Conservation (phyloP, 2,888 invertebrate genomes). For the Eulithis testata region DNA sequence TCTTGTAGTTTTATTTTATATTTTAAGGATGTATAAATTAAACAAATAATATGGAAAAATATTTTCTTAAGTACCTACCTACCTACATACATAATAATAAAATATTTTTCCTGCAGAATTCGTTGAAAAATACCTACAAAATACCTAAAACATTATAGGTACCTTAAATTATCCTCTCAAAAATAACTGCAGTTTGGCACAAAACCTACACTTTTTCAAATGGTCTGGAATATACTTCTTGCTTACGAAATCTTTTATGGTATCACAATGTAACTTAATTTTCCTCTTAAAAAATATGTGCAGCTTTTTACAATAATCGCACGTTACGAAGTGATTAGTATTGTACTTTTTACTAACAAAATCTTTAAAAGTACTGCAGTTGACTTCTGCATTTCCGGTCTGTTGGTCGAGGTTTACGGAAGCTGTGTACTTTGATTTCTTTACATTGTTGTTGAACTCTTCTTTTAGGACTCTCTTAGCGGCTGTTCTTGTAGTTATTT, state of each 20-base stretch:
- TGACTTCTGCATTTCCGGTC: not conserved
- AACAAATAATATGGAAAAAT: no score
- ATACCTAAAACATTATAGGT: no score
- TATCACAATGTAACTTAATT: not conserved
- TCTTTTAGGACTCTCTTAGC: not conserved
- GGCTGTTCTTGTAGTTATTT: not conserved
- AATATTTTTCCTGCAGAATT: no score
- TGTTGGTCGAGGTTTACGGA: not conserved
- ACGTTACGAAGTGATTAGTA: not conserved
- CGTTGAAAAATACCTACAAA: no score
- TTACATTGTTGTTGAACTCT: not conserved
- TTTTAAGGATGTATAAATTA: no score
- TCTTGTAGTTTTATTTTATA: conserved; percentile 22
- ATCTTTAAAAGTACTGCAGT: not conserved
- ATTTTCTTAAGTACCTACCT: no score
- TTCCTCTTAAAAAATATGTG: not conserved
- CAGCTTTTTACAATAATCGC: not conserved
- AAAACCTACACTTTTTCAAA: not conserved
- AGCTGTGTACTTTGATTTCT: not conserved
- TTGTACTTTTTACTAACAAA: not conserved
- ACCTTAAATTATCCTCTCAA: not conserved
- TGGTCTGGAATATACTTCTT: not conserved
- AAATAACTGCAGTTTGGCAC: not conserved
- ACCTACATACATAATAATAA: no score
- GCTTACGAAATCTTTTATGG: not conserved